A percentile compares a stretch with the other conserved stretches of the same genome.
Conservation (phyloP, 2,113 vertebrate genomes). For the Odocoileus virginianus region DNA sequence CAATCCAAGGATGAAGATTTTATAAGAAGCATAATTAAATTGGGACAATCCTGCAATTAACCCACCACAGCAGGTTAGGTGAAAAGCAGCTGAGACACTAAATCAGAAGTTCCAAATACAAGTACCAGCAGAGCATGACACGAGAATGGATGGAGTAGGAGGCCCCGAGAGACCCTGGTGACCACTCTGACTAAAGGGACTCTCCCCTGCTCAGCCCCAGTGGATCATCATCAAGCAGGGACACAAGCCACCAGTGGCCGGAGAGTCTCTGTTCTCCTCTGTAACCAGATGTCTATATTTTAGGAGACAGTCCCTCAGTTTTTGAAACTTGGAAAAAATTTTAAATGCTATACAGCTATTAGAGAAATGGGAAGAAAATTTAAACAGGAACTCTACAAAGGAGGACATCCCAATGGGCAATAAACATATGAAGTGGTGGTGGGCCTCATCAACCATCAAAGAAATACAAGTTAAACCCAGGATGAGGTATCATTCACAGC, state of each 20-base stretch:
- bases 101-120: background rate
- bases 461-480: background rate
- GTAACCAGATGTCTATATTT: background rate
- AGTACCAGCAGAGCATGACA: background rate
- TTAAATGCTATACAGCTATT: background rate
- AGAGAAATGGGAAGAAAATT: background rate
- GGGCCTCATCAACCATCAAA: background rate
- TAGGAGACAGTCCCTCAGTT: background rate
- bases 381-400: background rate
- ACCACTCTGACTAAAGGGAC: background rate
- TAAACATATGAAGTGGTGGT: accelerated
- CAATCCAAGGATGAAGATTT: background rate
- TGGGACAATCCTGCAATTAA: background rate
- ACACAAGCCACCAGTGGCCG: no score
- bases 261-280: background rate
- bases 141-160: no score
- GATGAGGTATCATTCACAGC: no score
- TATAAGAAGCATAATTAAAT: background rate
- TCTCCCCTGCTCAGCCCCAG: no score
- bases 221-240: accelerated
- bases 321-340: background rate
- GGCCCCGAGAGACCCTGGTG: background rate
- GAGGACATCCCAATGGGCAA: background rate
- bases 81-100: background rate
- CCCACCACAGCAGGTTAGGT: no score